Conservation (phyloP, 2,888 invertebrate genomes). For the Teleogryllus oceanicus region DNA sequence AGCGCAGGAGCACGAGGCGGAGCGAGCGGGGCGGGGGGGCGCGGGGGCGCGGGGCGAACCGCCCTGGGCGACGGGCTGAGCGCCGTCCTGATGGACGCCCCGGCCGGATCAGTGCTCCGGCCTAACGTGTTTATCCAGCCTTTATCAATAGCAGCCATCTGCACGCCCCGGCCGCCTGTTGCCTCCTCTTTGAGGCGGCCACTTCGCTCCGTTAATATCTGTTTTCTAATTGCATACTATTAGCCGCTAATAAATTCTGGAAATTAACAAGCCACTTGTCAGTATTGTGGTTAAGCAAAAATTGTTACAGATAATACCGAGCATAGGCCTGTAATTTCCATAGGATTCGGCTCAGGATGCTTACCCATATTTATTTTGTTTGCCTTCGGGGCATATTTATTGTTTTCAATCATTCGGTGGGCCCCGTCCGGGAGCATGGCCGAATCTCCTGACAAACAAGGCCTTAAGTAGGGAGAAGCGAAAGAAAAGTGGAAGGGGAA, state of each 20-base stretch:
- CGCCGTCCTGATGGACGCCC: not conserved
- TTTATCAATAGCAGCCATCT: constrained; percentile 18
- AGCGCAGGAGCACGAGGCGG: not conserved
- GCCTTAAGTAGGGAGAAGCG: constrained; percentile 18
- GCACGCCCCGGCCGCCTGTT: constrained; percentile 1
- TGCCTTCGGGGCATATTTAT: constrained; percentile 18
- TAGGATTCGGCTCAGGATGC: not conserved
- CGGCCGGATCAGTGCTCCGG: not conserved
- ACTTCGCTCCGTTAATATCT: not conserved
- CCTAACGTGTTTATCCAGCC: constrained; percentile 18
- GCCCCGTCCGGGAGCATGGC: not conserved
- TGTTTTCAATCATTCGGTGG: constrained; percentile 9
- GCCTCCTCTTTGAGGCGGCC: constrained; percentile 8
- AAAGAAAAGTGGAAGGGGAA: not conserved
- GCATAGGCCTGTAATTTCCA: constrained; percentile 25
- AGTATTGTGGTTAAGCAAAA: constrained; percentile 29
- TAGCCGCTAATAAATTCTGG: constrained; percentile 28
- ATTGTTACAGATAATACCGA: constrained; percentile 23
- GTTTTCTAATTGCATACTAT: constrained; percentile 26
- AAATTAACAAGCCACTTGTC: constrained; percentile 29
- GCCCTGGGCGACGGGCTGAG: not conserved
- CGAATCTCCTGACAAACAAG: constrained; percentile 18
- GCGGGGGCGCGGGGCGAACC: not conserved
- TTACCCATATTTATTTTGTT: constrained; percentile 18
- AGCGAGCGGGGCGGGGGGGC: not conserved